Base-by-base conservation (phyloP, 1,140 invertebrate genomes). In the Eupristina koningsbergeri region DNA sequence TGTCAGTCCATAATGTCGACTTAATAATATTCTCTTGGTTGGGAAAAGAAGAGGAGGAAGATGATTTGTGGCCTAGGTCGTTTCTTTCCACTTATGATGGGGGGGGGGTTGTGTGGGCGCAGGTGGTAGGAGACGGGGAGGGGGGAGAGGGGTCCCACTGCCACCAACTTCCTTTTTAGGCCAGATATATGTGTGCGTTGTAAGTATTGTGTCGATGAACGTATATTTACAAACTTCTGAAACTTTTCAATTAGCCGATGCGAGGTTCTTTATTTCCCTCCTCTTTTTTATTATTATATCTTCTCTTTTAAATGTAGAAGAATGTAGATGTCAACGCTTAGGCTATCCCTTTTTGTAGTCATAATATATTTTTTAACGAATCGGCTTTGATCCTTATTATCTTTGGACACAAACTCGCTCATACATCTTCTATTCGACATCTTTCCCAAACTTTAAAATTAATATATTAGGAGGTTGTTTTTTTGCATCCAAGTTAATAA, bases 1-100 rank as follows among this genome's bases (percentile, higher is more conserved):
- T 87, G 85, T 86, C 84, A 86, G 81, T 80, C 76, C 85, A 75
- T 88, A 87, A 87, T 86, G 85, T 85, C 84, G 82, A 81, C 86
- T 87, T 87, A 87, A 87, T 88, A 75, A 81, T 64, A 64, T 76
- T 75, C 73, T 29, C 39, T 85, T 77, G 80, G 63, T 77, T 64
- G 79, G 64, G 83, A 85, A 80, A 63, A 73, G 47, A 26, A 74
- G 29, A 50, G 8, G 29, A 83, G 61, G 81, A 78, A 73, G 71
- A 87, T 88, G 86, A 87, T 88, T 88, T 88, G 86, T 85, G 63
- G 50, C 36, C 41, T 34, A 61, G 58, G 53, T 26, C 36, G 0
- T 64, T 41, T 71, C 36, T 71, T 41, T 39, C 36, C 19, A 41
- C 0, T 41, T 71, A 41, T 31, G 36, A 71, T 6, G n/a, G 34